These are phyloP conservation scores for Glossophaga mutica DNA, from an alignment of 2,797 vertebrate species.

Conservation along the genomic window DNA sequence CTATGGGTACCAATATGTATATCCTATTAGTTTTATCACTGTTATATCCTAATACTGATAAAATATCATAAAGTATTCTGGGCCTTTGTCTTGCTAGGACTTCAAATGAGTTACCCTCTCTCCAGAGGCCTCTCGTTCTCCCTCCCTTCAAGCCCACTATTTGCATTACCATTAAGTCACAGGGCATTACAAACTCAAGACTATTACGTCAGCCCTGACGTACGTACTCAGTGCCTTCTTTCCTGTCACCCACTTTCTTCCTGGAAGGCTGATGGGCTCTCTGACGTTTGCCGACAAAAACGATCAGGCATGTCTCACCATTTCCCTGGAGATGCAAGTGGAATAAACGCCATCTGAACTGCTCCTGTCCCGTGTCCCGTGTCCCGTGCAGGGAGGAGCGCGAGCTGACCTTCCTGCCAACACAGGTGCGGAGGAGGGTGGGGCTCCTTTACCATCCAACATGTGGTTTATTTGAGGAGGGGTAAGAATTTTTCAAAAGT, in stretches of 20 bases:
- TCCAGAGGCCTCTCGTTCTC: neutral
- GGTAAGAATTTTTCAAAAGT: neutral
- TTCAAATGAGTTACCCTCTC: too few relatives aligned
- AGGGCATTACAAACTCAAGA: neutral
- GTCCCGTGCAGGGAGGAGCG: neutral
- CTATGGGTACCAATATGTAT: neutral
- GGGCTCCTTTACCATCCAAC: neutral
- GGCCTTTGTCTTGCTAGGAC: neutral
- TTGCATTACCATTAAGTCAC: neutral
- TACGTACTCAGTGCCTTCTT: neutral
- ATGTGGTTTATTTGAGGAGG: neutral
- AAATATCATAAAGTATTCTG: neutral
- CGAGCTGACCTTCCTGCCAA: fast-evolving
- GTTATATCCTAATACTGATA: neutral
- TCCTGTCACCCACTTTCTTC: fast-evolving
- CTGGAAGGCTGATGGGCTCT: neutral
- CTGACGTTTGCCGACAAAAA: neutral
- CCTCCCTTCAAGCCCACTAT: fast-evolving
- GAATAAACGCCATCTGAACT: neutral
- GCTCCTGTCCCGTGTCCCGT: neutral
- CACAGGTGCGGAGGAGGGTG: fast-evolving
- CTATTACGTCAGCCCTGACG: fast-evolving
- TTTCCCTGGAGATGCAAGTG: neutral
- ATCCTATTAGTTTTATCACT: neutral
- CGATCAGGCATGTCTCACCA: neutral